These are phyloP conservation scores for Crotalus helleri DNA, from an alignment of 2,113 vertebrate genomes.

Conservation along the genomic window DNA sequence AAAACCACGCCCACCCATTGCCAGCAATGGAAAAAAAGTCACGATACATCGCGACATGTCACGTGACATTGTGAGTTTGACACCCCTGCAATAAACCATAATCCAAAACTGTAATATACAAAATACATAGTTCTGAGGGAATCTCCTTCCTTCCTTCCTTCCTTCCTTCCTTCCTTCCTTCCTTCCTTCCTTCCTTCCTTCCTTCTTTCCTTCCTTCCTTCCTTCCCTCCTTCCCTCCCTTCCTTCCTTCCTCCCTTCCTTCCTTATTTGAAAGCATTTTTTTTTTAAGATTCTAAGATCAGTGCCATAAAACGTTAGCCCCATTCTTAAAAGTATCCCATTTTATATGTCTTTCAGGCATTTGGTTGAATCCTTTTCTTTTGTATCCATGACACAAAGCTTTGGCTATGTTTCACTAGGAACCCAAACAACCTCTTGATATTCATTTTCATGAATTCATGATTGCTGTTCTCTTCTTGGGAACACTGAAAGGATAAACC, in stretches of 20 bases:
- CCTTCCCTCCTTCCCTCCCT: not conserved
- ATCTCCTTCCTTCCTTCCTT: not conserved
- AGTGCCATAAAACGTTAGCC: not conserved
- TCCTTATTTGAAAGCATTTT: not conserved
- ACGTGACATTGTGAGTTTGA: too few species aligned
- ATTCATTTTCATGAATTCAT: conserved; percentile 17
- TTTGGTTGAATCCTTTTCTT: not conserved
- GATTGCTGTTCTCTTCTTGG: not conserved
- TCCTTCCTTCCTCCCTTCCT: not conserved
- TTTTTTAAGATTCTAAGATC: conserved; percentile 16
- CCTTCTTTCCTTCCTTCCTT: not conserved
- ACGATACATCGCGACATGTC: too few species aligned
- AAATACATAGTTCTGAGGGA: conserved; percentile 27
- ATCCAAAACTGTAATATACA: conserved; percentile 70
- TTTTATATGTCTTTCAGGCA: not conserved
- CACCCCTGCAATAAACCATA: conserved; percentile 46
- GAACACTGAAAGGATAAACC: conserved; percentile 14
- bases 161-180: not conserved
- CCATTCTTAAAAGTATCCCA: not conserved
- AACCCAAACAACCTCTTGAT: not conserved
- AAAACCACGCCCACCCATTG: too few species aligned
- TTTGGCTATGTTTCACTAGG: not conserved
- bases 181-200: not conserved
- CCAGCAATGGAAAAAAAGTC: too few species aligned
- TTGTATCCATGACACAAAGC: conserved; percentile 1